A percentile compares a stretch with the other conserved stretches of the same genome.
Evolutionary conservation across 53 echinoderm and acorn worm genomes (phyloP).

Genomic region (Temnopleurus reevesii): DNA sequence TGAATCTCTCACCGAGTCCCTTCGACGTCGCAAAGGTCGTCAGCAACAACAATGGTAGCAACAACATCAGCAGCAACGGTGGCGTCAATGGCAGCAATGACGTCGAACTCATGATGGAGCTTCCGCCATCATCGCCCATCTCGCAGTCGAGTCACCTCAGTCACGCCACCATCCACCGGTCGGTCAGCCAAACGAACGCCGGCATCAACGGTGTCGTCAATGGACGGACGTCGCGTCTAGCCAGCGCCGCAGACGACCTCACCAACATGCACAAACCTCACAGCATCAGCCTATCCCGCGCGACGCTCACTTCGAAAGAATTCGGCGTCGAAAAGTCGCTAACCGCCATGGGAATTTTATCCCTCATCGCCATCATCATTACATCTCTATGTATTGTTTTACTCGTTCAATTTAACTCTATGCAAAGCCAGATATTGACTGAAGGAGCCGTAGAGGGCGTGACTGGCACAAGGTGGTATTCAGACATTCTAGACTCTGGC

Average conservation of each 20-base stretch:
- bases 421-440: conserved; percentile 61
- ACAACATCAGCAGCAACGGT: neutral
- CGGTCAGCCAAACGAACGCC: conserved; percentile 37
- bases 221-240: conserved; percentile 1
- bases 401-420: conserved; percentile 72
- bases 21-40: neutral
- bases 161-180: conserved; percentile 42
- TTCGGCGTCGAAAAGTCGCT: conserved; percentile 75
- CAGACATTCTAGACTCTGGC: conserved; percentile 79
- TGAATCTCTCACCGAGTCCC: neutral
- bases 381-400: conserved; percentile 74
- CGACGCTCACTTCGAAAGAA: conserved; percentile 55
- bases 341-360: conserved; percentile 75
- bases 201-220: neutral
- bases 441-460: conserved; percentile 48
- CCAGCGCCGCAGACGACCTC: conserved; percentile 28
- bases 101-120: conserved; percentile 62
- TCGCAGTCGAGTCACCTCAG: neutral
- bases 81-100: neutral
- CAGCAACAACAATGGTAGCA: conserved; percentile 22
- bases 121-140: conserved; percentile 18
- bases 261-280: conserved; percentile 10
- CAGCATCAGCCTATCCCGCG: conserved; percentile 26
- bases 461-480: conserved; percentile 65
- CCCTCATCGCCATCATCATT: conserved; percentile 75